phyloP scores from a whole-genome alignment of 2,797 vertebrate species.

The Tenualosa ilisha region DNA sequence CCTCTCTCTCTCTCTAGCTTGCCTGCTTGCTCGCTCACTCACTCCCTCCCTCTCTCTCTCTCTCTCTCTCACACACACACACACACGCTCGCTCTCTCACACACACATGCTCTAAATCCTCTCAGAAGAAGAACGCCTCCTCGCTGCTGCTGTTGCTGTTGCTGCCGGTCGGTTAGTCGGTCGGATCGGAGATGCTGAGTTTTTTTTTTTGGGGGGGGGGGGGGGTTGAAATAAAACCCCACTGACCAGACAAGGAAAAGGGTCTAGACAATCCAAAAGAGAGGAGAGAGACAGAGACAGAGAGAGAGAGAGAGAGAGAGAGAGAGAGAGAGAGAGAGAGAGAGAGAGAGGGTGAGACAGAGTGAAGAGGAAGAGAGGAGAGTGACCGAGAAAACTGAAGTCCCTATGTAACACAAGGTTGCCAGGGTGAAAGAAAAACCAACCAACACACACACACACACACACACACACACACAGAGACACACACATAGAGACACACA shows the following conservation, averaged over 20 bases:
- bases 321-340: slow-evolving; percentile 24
- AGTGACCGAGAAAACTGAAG: slow-evolving; percentile 9
- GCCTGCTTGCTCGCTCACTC: not conserved
- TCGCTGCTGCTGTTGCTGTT: slow-evolving; percentile 23
- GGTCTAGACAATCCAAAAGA: not conserved
- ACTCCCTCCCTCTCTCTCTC: slow-evolving; percentile 34
- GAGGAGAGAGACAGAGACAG: slow-evolving; percentile 22
- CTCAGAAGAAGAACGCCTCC: slow-evolving; percentile 50
- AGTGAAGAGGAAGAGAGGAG: slow-evolving; percentile 17
- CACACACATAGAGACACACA: slow-evolving; percentile 37
- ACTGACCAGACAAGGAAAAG: not conserved
- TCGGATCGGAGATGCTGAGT: slow-evolving; percentile 51
- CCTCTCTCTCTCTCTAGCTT: not conserved
- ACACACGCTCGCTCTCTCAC: not conserved
- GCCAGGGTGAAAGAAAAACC: not conserved
- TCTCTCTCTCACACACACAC: slow-evolving; percentile 26
- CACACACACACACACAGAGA: slow-evolving; percentile 34
- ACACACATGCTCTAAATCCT: slow-evolving; percentile 50
- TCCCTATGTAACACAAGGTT: not conserved
- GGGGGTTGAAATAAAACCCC: slow-evolving; percentile 14
- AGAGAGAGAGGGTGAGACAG: slow-evolving; percentile 26
- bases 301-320: slow-evolving; percentile 26
- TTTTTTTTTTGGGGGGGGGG: slow-evolving; percentile 36
- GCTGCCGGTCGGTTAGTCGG: not conserved
- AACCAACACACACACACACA: slow-evolving; percentile 19